Evolutionary conservation across 2,797 vertebrate species (phyloP).

Genomic region (Halcyon smyrnensis): DNA sequence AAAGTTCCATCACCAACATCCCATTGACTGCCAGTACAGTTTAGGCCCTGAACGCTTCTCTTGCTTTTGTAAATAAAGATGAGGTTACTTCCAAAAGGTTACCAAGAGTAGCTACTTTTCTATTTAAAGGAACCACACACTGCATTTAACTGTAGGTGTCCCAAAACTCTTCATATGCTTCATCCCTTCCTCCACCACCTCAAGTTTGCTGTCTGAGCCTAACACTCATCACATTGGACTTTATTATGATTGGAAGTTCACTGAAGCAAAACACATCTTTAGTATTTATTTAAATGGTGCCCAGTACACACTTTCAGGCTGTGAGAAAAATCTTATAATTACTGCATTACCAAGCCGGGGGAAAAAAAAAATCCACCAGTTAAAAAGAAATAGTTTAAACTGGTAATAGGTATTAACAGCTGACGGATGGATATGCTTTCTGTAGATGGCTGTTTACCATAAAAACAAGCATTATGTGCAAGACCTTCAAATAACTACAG

Average conservation of each 20-base stretch:
- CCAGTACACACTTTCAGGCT: background rate
- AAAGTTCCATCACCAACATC: background rate
- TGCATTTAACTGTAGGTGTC: background rate
- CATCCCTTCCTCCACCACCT: background rate
- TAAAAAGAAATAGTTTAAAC: background rate
- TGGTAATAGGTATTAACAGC: background rate
- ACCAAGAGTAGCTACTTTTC: background rate
- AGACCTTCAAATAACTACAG: background rate
- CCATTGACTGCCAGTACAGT: background rate
- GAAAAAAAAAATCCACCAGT: background rate
- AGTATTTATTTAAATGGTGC: background rate
- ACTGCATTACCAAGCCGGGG: background rate
- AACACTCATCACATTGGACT: fast-evolving
- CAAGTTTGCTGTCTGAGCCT: fast-evolving
- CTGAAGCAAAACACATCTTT: background rate
- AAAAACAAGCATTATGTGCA: background rate
- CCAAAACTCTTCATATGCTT: background rate
- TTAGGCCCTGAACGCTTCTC: background rate
- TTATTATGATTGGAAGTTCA: background rate
- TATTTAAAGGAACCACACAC: background rate
- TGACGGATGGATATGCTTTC: background rate
- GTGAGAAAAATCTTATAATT: background rate
- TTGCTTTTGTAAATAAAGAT: constrained; percentile 18
- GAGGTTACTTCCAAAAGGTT: background rate
- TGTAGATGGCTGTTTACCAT: background rate